These are phyloP conservation scores for Tineola bisselliella DNA, from an alignment of 2,888 invertebrate genomes.

Conservation along the genomic window DNA sequence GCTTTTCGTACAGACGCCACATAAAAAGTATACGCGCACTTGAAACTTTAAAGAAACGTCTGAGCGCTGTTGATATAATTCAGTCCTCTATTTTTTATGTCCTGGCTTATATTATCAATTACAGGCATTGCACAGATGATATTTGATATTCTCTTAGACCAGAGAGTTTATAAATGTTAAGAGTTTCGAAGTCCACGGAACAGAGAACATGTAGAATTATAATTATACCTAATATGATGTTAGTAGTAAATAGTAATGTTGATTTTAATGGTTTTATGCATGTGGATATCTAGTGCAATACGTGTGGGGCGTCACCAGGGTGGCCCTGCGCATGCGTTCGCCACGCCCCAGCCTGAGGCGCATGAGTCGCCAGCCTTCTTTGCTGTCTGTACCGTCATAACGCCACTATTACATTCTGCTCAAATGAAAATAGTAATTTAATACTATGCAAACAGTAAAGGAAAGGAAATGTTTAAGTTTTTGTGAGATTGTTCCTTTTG, in stretches of 20 bases:
- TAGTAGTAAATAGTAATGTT: neutral
- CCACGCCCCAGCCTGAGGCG: slow-evolving; percentile 50
- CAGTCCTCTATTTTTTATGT: no score
- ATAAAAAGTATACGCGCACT: no score
- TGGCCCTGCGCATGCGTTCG: slow-evolving; percentile 49
- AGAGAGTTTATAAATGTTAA: neutral
- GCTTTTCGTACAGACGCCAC: no score
- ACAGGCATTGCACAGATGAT: no score
- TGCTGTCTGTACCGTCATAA: slow-evolving; percentile 12
- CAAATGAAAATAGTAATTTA: slow-evolving; percentile 13
- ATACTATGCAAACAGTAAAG: slow-evolving; percentile 13
- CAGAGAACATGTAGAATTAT: neutral
- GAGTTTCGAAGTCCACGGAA: neutral
- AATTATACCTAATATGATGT: neutral
- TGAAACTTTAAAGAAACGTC: no score
- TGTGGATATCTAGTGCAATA: slow-evolving; percentile 4
- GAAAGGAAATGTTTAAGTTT: neutral
- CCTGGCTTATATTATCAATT: no score
- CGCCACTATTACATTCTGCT: slow-evolving; percentile 8
- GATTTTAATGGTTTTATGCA: neutral
- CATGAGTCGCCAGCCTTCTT: slow-evolving; percentile 10
- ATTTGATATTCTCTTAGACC: no score
- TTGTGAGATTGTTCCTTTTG: neutral
- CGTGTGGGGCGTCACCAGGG: slow-evolving; percentile 36
- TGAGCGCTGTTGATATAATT: no score